These are phyloP conservation scores for Ennomos erosarius DNA, from an alignment of 2,888 invertebrate genomes.

Conservation along the genomic window DNA sequence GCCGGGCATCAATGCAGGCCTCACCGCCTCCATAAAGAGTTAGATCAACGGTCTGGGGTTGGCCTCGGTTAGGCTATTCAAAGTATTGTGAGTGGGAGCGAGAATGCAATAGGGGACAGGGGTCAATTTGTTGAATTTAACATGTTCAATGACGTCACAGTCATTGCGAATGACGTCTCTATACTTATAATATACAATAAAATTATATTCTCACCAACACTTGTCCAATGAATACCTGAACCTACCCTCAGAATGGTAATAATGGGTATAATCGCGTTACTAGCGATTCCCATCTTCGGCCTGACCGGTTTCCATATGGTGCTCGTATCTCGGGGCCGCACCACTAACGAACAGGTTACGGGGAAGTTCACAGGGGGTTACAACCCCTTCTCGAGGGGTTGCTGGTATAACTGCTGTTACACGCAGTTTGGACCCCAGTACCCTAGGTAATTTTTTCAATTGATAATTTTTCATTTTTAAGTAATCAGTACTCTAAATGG, in stretches of 20 bases:
- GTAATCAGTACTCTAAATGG: too few relatives aligned
- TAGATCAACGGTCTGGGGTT: too few relatives aligned
- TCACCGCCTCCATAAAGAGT: too few relatives aligned
- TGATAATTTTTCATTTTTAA: neutral
- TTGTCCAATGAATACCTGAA: neutral
- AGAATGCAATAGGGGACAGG: too few relatives aligned
- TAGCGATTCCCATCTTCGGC: constrained; percentile 98
- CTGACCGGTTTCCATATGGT: constrained; percentile 99
- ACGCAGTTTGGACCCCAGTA: constrained; percentile 98
- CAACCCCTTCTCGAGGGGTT: constrained; percentile 98
- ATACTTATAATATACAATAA: too few relatives aligned
- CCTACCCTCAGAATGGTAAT: constrained; percentile 89
- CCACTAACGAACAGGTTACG: constrained; percentile 99
- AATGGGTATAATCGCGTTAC: constrained; percentile 95
- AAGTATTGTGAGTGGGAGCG: too few relatives aligned
- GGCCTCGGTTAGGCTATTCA: too few relatives aligned
- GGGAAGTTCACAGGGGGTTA: constrained; percentile 99
- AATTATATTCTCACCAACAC: too few relatives aligned
- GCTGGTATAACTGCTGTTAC: constrained; percentile 97
- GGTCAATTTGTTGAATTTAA: too few relatives aligned
- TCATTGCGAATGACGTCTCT: too few relatives aligned
- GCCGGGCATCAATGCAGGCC: too few relatives aligned
- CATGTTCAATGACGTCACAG: too few relatives aligned
- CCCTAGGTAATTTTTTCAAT: constrained; percentile 90
- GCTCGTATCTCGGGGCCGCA: constrained; percentile 97